Percentiles rank a stretch among this genome's conserved stretches.
phyloP scores from a whole-genome alignment of 2,888 invertebrate species.

The Euzetes globulus region DNA sequence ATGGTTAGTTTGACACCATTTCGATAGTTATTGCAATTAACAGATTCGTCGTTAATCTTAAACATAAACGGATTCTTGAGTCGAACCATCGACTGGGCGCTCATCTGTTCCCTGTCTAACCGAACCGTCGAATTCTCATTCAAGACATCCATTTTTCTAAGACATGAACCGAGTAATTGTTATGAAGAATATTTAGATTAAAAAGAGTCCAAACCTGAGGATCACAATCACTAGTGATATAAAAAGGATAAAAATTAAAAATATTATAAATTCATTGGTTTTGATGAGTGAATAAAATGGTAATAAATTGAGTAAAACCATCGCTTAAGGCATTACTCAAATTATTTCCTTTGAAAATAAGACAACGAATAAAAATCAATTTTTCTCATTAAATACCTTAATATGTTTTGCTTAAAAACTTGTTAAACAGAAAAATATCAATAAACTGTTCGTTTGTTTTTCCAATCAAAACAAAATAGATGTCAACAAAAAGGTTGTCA shows the following conservation, averaged over 20 bases:
- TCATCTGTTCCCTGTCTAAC: background rate
- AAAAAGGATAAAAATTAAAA: background rate
- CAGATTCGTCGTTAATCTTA: slow-evolving; percentile 23
- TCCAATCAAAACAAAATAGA: too few species aligned
- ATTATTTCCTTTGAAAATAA: background rate
- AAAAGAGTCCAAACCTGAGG: background rate
- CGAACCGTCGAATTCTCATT: background rate
- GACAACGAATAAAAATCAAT: background rate
- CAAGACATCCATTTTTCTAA: slow-evolving; percentile 7
- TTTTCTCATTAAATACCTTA: background rate
- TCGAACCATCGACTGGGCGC: slow-evolving; percentile 15
- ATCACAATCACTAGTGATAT: background rate
- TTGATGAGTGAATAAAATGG: background rate
- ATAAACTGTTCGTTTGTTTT: too few species aligned
- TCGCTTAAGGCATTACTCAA: background rate
- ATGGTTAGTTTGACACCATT: slow-evolving; percentile 24
- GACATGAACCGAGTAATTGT: background rate
- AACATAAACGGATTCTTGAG: slow-evolving; percentile 33
- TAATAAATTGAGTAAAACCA: slow-evolving; percentile 14
- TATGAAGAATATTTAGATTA: too few species aligned
- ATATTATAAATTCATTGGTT: background rate
- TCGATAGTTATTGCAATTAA: slow-evolving; percentile 28
- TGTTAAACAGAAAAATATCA: too few species aligned
- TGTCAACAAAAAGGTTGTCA: too few species aligned
- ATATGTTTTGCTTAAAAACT: background rate